Conservation (phyloP, 2,888 invertebrate species). For the Helleia helle region DNA sequence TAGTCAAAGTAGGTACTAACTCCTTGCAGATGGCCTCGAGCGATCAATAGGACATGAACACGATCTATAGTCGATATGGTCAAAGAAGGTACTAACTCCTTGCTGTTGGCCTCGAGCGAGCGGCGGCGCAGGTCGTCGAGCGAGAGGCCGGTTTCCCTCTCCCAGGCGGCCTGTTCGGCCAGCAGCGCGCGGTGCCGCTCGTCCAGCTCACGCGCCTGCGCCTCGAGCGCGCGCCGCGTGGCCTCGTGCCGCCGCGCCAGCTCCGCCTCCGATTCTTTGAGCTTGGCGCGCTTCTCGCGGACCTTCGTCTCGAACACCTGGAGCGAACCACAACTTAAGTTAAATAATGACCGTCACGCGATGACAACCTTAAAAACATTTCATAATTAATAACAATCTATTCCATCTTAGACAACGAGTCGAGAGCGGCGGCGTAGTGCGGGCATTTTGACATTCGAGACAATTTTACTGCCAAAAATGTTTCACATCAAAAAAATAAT, state of each 20-base stretch:
- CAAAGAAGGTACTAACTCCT: slow-evolving; percentile 86
- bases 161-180: slow-evolving; percentile 90
- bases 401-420: too few relatives aligned
- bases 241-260: slow-evolving; percentile 92
- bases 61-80: too few relatives aligned
- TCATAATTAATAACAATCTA: too few relatives aligned
- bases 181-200: slow-evolving; percentile 90
- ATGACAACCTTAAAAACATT: too few relatives aligned
- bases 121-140: slow-evolving; percentile 91
- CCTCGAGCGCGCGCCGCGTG: slow-evolving; percentile 82
- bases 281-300: slow-evolving; percentile 94
- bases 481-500: too few relatives aligned
- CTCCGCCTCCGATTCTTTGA: slow-evolving; percentile 96
- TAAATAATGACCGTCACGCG: too few relatives aligned
- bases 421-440: too few relatives aligned
- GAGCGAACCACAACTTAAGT: neutral
- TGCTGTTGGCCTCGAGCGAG: slow-evolving; percentile 91
- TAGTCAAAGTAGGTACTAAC: too few relatives aligned
- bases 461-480: too few relatives aligned
- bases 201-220: slow-evolving; percentile 93
- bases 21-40: too few relatives aligned
- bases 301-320: slow-evolving; percentile 98
- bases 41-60: too few relatives aligned
- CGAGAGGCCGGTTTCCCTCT: slow-evolving; percentile 90
- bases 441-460: too few relatives aligned